phyloP scores from a whole-genome alignment of 30 jellyfish, hydroid and myxozoan species.

The Hydractinia echinata region DNA sequence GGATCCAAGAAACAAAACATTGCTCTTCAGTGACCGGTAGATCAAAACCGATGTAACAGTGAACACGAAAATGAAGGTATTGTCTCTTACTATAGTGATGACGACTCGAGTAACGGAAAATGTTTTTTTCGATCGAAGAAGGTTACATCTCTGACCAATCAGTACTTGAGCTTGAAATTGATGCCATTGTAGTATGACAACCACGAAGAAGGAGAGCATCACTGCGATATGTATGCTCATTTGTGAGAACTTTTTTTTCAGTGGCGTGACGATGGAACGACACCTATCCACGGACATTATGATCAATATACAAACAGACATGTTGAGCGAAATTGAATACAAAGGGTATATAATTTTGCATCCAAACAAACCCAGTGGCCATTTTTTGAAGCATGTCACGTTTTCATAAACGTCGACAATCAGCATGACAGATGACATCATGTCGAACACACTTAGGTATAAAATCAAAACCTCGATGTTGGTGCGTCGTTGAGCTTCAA shows the following conservation, averaged over 20 bases:
- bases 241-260: slow-evolving; percentile 22
- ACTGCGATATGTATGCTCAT: slow-evolving; percentile 37
- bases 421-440: slow-evolving; percentile 40
- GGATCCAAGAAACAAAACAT: background rate
- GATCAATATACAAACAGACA: slow-evolving; percentile 37
- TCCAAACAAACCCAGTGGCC: slow-evolving; percentile 46
- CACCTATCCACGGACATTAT: slow-evolving; percentile 48
- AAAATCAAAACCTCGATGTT: slow-evolving; percentile 29
- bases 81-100: slow-evolving; percentile 14
- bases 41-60: slow-evolving; percentile 26
- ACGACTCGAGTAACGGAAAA: slow-evolving; percentile 26
- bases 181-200: slow-evolving; percentile 27
- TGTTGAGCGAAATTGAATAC: slow-evolving; percentile 27
- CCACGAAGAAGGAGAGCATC: slow-evolving; percentile 15
- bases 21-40: slow-evolving; percentile 14
- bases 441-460: slow-evolving; percentile 28
- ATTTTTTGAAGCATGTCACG: slow-evolving; percentile 22
- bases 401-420: slow-evolving; percentile 34
- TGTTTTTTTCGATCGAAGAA: background rate
- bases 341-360: slow-evolving; percentile 33
- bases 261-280: slow-evolving; percentile 35
- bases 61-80: slow-evolving; percentile 17
- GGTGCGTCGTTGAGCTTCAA: slow-evolving; percentile 6
- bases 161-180: slow-evolving; percentile 7
- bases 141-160: background rate